Evolutionary conservation across 2,797 vertebrate genomes (phyloP).

Genomic region (Staurois parvus): DNA sequence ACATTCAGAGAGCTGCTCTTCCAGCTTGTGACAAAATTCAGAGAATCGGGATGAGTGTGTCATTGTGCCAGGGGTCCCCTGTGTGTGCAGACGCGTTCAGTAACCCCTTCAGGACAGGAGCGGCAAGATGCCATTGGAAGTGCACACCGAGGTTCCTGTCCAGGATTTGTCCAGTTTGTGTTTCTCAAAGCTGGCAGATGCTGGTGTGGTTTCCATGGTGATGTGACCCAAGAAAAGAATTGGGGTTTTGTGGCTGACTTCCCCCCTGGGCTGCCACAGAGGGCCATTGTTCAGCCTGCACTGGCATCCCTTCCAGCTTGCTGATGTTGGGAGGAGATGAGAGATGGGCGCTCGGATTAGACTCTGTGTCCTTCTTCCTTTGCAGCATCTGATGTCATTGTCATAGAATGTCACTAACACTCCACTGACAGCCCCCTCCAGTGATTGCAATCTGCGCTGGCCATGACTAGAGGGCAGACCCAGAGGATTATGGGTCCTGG

Average conservation of each 20-base stretch:
- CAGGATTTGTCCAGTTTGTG: conserved; percentile 42
- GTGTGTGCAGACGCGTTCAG: not conserved
- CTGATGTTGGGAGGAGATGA: conserved; percentile 40
- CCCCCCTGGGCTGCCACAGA: conserved; percentile 47
- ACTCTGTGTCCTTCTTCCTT: not conserved
- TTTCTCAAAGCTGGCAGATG: conserved; percentile 53
- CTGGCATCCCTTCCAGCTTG: conserved; percentile 33
- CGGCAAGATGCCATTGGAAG: not conserved
- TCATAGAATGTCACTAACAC: not conserved
- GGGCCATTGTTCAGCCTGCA: conserved; percentile 37
- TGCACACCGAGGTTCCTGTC: not conserved
- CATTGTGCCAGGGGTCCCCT: not conserved
- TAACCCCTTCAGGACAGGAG: conserved; percentile 21
- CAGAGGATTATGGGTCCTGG: not conserved
- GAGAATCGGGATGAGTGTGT: not conserved
- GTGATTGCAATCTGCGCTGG: no score
- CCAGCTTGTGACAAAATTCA: not conserved
- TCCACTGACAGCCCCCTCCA: no score
- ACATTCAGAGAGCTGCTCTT: not conserved
- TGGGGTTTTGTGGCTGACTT: conserved; percentile 45
- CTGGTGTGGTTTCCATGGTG: conserved; percentile 45
- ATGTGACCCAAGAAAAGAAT: conserved; percentile 36
- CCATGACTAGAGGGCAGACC: not conserved
- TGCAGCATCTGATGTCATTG: not conserved
- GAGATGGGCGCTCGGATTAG: conserved; percentile 4